phyloP scores from a whole-genome alignment of 2,888 invertebrate genomes.

The Formica aserva region DNA sequence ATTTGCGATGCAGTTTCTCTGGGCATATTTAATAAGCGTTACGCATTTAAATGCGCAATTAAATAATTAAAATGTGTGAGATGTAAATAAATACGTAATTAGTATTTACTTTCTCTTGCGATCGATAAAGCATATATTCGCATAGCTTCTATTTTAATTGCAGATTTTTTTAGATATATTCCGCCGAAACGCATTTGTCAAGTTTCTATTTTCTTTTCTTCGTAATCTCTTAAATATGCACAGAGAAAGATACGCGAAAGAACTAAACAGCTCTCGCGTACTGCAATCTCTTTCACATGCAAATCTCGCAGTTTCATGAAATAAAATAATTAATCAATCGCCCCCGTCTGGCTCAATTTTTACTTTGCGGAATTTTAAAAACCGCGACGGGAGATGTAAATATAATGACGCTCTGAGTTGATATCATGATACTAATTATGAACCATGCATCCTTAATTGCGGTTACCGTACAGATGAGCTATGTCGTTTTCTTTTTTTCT shows the following conservation, averaged over 20 bases:
- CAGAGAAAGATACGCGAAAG: conserved; percentile 12
- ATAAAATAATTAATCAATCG: conserved; percentile 24
- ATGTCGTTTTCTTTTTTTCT: conserved; percentile 23
- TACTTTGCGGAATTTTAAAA: neutral
- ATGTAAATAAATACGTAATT: neutral
- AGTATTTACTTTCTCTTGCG: neutral
- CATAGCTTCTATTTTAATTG: neutral
- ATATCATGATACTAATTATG: conserved; percentile 12
- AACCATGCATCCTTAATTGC: conserved; percentile 45
- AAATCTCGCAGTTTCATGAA: conserved; percentile 3
- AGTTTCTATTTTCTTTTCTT: neutral
- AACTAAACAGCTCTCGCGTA: neutral
- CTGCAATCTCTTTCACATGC: conserved; percentile 1
- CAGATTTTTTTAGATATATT: neutral
- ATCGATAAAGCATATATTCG: neutral
- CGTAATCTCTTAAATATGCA: conserved; percentile 8
- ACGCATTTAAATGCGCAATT: neutral
- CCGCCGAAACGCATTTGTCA: neutral
- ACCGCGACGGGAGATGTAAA: neutral
- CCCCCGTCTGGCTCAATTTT: neutral
- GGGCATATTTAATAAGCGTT: conserved; percentile 2
- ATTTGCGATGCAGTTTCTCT: conserved; percentile 16
- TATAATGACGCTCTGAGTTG: conserved; percentile 6
- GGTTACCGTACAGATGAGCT: conserved; percentile 34
- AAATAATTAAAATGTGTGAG: neutral